Percentiles rank a stretch among this genome's conserved stretches.
Conservation (phyloP, 2,888 invertebrate species). For the Bellardia bayeri region DNA sequence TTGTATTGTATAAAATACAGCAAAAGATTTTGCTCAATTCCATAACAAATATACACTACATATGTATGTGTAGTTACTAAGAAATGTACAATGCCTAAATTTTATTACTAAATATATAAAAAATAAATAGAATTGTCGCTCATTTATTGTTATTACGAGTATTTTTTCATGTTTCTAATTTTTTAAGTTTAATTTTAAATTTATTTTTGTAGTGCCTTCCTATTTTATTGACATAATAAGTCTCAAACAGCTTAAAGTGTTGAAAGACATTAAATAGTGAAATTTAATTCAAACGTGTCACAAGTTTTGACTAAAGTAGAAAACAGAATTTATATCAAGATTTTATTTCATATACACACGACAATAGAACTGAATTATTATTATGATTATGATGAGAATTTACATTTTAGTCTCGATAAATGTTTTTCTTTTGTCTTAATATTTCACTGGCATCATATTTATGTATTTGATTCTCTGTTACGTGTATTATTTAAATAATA, state of each 20-base stretch:
- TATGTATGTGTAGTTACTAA: not conserved
- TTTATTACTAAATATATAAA: conserved; percentile 61
- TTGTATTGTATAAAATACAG: not conserved
- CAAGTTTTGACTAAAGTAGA: conserved; percentile 60
- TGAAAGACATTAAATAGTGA: conserved; percentile 47
- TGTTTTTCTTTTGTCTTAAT: conserved; percentile 21
- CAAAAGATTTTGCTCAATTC: conserved; percentile 33
- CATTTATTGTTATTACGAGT: conserved; percentile 27
- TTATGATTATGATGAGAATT: not conserved
- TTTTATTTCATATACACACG: not conserved
- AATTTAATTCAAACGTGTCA: conserved; percentile 69
- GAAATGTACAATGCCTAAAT: not conserved
- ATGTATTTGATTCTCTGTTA: not conserved
- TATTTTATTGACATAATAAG: conserved; percentile 69
- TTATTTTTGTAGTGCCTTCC: conserved; percentile 45
- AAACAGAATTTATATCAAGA: not conserved
- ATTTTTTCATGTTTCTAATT: conserved; percentile 33
- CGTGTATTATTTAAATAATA: not conserved
- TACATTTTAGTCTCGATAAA: not conserved
- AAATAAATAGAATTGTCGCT: conserved; percentile 61
- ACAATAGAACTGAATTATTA: not conserved
- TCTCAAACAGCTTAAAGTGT: conserved; percentile 67
- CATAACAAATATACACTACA: conserved; percentile 5
- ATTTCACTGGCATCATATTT: conserved; percentile 20
- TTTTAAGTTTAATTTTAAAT: conserved; percentile 21